A percentile compares a stretch with the other conserved stretches of the same genome.
Evolutionary conservation across 2,888 invertebrate genomes (phyloP).

Genomic region (Empis stercorea): DNA sequence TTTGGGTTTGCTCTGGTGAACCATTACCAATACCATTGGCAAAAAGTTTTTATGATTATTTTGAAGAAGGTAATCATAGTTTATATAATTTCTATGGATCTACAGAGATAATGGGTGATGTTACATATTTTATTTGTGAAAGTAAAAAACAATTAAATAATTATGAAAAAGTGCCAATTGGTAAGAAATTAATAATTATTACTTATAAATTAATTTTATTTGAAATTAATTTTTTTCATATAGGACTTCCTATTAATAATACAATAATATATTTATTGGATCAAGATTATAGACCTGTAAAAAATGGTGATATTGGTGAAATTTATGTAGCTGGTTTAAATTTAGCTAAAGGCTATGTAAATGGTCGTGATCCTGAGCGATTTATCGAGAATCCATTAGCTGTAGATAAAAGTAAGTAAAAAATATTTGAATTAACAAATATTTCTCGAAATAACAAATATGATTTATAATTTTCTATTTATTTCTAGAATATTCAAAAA

Average conservation of each 20-base stretch:
- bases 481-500: conserved; percentile 47
- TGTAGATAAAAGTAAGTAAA: conserved; percentile 42
- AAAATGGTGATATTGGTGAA: conserved; percentile 64
- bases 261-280: conserved; percentile 70
- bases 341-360: conserved; percentile 69
- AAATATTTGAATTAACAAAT: background rate
- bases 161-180: conserved; percentile 66
- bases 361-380: conserved; percentile 56
- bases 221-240: conserved; percentile 5
- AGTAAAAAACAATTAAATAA: conserved; percentile 45
- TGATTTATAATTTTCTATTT: conserved; percentile 6
- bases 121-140: conserved; percentile 61
- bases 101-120: conserved; percentile 85
- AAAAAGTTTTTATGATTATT: conserved; percentile 61
- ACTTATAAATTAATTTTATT: background rate
- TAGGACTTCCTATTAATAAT: conserved; percentile 66
- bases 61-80: conserved; percentile 48
- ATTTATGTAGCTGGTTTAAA: conserved; percentile 70
- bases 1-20: conserved; percentile 85
- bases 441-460: no score
- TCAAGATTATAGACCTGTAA: conserved; percentile 55
- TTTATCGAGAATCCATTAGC: conserved; percentile 66
- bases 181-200: conserved; percentile 36
- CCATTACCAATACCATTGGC: conserved; percentile 58
- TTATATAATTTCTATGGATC: conserved; percentile 85